These are phyloP conservation scores for Lepidocyrtinus sp. DNA, from an alignment of 2,888 invertebrate genomes.

Conservation along the genomic window DNA sequence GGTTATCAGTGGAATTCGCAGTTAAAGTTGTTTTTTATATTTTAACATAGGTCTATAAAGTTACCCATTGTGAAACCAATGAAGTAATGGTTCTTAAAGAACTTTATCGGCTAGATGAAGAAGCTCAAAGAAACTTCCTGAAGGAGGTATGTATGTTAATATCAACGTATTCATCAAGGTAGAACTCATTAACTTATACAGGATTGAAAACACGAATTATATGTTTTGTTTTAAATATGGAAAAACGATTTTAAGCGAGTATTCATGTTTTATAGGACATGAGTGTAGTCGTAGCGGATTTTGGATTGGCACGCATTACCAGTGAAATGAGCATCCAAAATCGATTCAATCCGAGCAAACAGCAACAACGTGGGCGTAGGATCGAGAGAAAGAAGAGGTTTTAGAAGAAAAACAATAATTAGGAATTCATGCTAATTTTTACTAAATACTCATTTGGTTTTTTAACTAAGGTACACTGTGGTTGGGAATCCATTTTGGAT, in stretches of 20 bases:
- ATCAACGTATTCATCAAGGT: background rate
- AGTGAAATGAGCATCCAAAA: slow-evolving; percentile 69
- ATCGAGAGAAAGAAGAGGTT: slow-evolving; percentile 69
- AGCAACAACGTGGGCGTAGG: slow-evolving; percentile 57
- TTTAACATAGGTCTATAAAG: slow-evolving; percentile 80
- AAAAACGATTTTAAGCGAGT: too few species aligned
- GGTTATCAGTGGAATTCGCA: too few species aligned
- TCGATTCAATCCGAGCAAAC: slow-evolving; percentile 65
- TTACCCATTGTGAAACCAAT: slow-evolving; percentile 89
- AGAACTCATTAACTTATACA: slow-evolving; percentile 8
- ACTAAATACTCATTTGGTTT: slow-evolving; percentile 4
- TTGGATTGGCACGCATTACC: slow-evolving; percentile 85
- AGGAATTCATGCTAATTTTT: slow-evolving; percentile 11
- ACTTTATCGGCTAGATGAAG: slow-evolving; percentile 92
- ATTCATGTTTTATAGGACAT: slow-evolving; percentile 77
- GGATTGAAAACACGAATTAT: background rate
- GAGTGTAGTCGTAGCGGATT: slow-evolving; percentile 95
- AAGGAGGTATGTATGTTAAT: slow-evolving; percentile 80
- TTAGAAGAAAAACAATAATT: background rate
- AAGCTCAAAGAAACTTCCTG: slow-evolving; percentile 93
- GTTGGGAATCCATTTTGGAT: slow-evolving; percentile 99
- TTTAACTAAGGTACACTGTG: slow-evolving; percentile 91
- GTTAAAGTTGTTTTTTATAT: too few species aligned
- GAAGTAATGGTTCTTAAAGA: slow-evolving; percentile 98
- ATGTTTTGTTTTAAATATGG: too few species aligned